Conservation (phyloP, 2,113 vertebrate species). For the Deroptyus accipitrinus region DNA sequence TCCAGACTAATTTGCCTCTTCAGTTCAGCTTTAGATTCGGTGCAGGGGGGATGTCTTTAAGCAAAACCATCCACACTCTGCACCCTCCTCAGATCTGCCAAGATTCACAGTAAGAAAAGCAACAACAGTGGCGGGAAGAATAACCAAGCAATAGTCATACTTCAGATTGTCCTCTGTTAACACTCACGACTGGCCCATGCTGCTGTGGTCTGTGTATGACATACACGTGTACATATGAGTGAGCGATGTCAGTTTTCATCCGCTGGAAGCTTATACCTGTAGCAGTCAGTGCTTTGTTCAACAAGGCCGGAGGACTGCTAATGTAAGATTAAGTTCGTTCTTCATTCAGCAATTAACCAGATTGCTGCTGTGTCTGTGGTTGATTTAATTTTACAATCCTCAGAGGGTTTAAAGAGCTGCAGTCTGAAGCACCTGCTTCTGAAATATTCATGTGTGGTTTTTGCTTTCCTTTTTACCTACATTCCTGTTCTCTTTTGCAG, state of each 20-base stretch:
- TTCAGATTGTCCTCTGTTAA: background rate
- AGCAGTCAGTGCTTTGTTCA: conserved; percentile 64
- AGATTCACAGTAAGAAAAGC: conserved; percentile 29
- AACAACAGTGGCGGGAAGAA: background rate
- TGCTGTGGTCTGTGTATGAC: background rate
- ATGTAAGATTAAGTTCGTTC: background rate
- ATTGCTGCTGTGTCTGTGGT: conserved; percentile 48
- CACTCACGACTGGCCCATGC: background rate
- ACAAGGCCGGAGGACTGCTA: conserved; percentile 53
- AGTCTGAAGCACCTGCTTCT: conserved; percentile 62
- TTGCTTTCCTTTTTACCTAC: background rate
- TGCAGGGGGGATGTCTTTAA: background rate
- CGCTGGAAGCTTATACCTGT: conserved; percentile 6
- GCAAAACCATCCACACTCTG: background rate
- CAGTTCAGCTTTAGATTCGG: background rate
- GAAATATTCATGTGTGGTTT: conserved; percentile 14
- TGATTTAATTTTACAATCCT: conserved; percentile 39
- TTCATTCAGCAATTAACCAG: conserved; percentile 63
- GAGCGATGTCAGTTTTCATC: background rate
- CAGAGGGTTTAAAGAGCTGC: conserved; percentile 24
- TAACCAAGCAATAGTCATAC: background rate
- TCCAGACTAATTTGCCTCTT: background rate
- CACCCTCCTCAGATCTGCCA: background rate
- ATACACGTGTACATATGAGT: rapidly evolving
- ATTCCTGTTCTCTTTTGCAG: conserved; percentile 12